Evolutionary conservation across 2,888 invertebrate genomes (phyloP), one percentile per base, ranked within the genome.

Genomic region (Chydorus sphaericus): DNA sequence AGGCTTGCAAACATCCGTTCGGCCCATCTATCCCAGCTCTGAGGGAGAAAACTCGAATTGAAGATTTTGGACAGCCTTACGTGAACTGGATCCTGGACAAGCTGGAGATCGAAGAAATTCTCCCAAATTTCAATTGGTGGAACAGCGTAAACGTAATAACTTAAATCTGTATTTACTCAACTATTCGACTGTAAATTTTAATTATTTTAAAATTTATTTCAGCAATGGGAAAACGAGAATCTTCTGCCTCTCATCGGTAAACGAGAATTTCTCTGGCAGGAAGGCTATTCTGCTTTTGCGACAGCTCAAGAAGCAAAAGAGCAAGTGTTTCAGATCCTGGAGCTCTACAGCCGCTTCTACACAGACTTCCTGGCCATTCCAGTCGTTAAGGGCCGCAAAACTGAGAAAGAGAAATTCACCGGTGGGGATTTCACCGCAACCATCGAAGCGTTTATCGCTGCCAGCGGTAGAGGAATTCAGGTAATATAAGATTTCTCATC

Each of bases 141-240:
- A 96, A 93, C 69, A 99, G 94, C 69, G 96, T 99, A 65, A 98
- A 99, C 64, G 92, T 92, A 68, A n/a, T n/a, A n/a, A n/a, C n/a
- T n/a, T n/a, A n/a, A n/a, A n/a, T n/a, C n/a, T n/a, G n/a, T n/a
- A n/a, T n/a, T n/a, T n/a, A 7, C 16, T 36, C 16, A 36, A 4
- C 10, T 28, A 14, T 28, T 38, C 31, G 4, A 28, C 37, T 16
- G 29, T 4, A 16, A 36, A 14, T n/a, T 39, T 39, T 4, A n/a
- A n/a, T 39, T 44, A 14, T 26, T 26, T 7, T 1, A 23, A 26
- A 26, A 16, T 44, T 23, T 23, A 4, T 18, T 11, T 10, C 26
- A 92, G 91, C 79, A 98, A 65, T 99, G 98, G 98, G 98, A 99
- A 75, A 98, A 99, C 73, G 98, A 98, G 68, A 96, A 98, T 74